These are phyloP conservation scores for Lacanobia oleracea DNA, from an alignment of 2,888 invertebrate species.

Conservation along the genomic window DNA sequence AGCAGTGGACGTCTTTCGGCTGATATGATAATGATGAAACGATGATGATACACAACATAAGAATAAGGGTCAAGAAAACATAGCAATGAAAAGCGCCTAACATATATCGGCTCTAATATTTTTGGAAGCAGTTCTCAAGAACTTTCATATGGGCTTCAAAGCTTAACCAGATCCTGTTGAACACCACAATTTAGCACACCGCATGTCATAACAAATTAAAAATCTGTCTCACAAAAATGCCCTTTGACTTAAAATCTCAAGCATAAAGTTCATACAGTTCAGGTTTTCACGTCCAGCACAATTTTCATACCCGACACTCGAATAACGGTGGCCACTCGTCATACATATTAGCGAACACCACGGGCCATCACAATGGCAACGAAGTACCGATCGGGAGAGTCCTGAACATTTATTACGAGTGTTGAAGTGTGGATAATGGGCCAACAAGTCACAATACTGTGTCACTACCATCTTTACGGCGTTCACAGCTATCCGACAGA, in stretches of 20 bases:
- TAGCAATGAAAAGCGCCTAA: neutral
- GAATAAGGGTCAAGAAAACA: neutral
- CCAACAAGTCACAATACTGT: constrained; percentile 56
- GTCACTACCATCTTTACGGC: constrained; percentile 49
- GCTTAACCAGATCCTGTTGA: neutral
- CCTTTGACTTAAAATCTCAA: constrained; percentile 27
- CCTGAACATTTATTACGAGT: constrained; percentile 55
- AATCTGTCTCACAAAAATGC: constrained; percentile 22
- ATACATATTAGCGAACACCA: constrained; percentile 67
- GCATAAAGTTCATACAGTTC: constrained; percentile 14
- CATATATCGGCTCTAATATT: too few relatives aligned
- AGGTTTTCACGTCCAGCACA: constrained; percentile 51
- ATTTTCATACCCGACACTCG: constrained; percentile 63
- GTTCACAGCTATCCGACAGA: constrained; percentile 52
- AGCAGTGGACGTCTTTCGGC: too few relatives aligned
- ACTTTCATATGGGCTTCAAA: neutral
- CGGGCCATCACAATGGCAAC: constrained; percentile 52
- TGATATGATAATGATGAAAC: too few relatives aligned
- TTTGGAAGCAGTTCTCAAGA: neutral
- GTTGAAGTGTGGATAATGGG: constrained; percentile 60
- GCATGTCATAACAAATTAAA: constrained; percentile 21
- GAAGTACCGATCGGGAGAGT: constrained; percentile 46
- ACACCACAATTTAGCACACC: neutral
- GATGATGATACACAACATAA: neutral
- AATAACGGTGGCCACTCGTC: constrained; percentile 66